phyloP scores from a whole-genome alignment of 2,888 invertebrate genomes.

The Salpingus planirostris region DNA sequence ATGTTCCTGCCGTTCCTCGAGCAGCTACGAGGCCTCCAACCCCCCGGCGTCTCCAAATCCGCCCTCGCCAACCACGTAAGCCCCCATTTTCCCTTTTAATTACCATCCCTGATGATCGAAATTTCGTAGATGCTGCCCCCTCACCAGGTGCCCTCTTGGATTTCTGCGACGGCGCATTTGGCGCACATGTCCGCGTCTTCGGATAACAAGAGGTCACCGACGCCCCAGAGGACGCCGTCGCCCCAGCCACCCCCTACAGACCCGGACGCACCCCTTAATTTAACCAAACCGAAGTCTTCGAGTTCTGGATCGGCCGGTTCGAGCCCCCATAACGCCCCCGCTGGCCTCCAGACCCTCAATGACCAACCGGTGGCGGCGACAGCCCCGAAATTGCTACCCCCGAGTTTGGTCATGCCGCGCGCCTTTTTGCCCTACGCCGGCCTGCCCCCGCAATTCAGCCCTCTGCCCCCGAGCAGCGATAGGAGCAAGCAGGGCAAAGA shows the following conservation, averaged over 20 bases:
- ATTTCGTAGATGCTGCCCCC: constrained; percentile 46
- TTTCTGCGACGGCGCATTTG: constrained; percentile 60
- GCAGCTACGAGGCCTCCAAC: constrained; percentile 45
- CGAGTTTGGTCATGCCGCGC: constrained; percentile 50
- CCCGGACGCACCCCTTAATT: constrained; percentile 78
- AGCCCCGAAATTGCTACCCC: constrained; percentile 49
- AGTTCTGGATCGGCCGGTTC: constrained; percentile 48
- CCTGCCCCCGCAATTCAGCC: constrained; percentile 49
- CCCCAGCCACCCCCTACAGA: constrained; percentile 42
- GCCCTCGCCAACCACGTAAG: constrained; percentile 38
- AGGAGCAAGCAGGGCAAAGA: constrained; percentile 34
- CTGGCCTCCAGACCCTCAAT: constrained; percentile 38
- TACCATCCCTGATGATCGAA: neutral
- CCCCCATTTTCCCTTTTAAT: constrained; percentile 6
- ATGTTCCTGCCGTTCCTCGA: constrained; percentile 65
- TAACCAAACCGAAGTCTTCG: constrained; percentile 71
- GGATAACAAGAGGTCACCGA: constrained; percentile 34
- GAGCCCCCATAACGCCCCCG: constrained; percentile 41
- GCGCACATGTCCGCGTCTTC: constrained; percentile 56
- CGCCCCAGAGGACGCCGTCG: constrained; percentile 34
- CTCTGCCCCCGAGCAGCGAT: constrained; percentile 34
- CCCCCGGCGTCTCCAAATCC: constrained; percentile 31
- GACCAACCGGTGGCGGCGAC: constrained; percentile 50
- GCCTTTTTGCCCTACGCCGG: constrained; percentile 55
- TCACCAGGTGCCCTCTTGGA: constrained; percentile 51